Conservation (phyloP, 2,113 vertebrate species). For the Polypterus bichir region DNA sequence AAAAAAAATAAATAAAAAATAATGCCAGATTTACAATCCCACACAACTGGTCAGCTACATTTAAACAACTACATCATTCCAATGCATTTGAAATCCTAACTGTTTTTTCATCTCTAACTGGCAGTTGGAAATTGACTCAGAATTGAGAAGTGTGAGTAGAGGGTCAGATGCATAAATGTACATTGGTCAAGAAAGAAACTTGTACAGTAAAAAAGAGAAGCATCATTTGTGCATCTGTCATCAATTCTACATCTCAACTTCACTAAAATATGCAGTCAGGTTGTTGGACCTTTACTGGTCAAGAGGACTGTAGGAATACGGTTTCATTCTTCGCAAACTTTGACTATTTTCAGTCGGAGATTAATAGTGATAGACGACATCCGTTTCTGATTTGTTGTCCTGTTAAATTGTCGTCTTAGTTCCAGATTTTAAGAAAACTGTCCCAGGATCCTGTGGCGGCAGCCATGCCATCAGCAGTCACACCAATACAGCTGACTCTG, state of each 20-base stretch:
- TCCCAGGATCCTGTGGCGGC: conserved; percentile 95
- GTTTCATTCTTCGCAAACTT: conserved; percentile 10
- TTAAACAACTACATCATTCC: no score
- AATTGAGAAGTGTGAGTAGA: no score
- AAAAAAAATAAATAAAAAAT: no score
- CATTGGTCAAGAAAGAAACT: background rate
- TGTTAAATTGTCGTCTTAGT: conserved; percentile 42
- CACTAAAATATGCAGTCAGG: background rate
- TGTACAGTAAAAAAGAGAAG: background rate
- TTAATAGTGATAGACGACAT: background rate
- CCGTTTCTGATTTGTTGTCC: conserved; percentile 12
- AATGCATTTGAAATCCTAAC: no score
- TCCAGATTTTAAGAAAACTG: conserved; percentile 97
- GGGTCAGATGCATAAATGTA: no score
- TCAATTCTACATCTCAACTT: background rate
- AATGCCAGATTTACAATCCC: no score
- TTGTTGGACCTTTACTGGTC: background rate
- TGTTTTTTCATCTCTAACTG: no score
- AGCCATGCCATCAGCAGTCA: conserved; percentile 83
- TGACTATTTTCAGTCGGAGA: background rate
- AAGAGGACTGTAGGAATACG: no score
- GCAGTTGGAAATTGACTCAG: no score
- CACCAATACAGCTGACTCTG: conserved; percentile 90
- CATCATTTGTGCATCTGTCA: background rate
- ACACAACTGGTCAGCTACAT: no score